Base-by-base conservation (phyloP, 2,888 invertebrate genomes). In the Hypena proboscidalis region DNA sequence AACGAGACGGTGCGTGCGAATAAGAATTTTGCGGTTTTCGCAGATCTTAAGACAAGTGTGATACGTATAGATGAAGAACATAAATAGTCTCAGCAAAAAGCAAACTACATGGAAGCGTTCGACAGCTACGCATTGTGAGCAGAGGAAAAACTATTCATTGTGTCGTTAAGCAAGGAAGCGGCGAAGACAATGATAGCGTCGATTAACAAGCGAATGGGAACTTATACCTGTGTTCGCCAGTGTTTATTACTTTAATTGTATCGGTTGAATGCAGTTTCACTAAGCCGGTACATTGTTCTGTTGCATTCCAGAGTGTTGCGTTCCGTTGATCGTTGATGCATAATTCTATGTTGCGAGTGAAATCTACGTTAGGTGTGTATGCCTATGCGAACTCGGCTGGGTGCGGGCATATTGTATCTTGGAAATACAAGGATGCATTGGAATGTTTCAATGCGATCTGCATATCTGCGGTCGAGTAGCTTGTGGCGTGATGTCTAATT, bases 231-330 rank as follows among this genome's bases (percentile, higher is more conserved):
- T 70, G 75, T 74, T 74, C 70, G 71, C 67, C 69, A 72, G 77
- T 76, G 74, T 80, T 83, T 84, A 86, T 84, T 80, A 80, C 80
- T 82, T 82, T 85, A 88, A 85, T 89, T 85, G 84, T 85, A 84
- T 82, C 83, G 80, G 73, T 74, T 80, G 74, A 80, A 81, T 81
- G 80, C 81, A 80, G 85, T 85, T 86, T 83, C 83, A 82, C 82
- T 81, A 74, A 70, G 70, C 66, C 62, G 64, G 75, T 79, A 77
- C 80, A 82, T 84, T 83, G 83, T 86, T 81, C 73, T 70, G 56
- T 58, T 71, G 74, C 83, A 85, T 83, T 74, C 81, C 79, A 70
- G 67, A 70, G 70, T 73, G 67, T 73, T 78, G 75, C 74, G 74
- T 75, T 77, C 74, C 68, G 74, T 74, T 77, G 76, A 71, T 75